A percentile compares a stretch with the other conserved stretches of the same genome.
Evolutionary conservation across 1,140 invertebrate species (phyloP).

Genomic region (Drosophila tristis): DNA sequence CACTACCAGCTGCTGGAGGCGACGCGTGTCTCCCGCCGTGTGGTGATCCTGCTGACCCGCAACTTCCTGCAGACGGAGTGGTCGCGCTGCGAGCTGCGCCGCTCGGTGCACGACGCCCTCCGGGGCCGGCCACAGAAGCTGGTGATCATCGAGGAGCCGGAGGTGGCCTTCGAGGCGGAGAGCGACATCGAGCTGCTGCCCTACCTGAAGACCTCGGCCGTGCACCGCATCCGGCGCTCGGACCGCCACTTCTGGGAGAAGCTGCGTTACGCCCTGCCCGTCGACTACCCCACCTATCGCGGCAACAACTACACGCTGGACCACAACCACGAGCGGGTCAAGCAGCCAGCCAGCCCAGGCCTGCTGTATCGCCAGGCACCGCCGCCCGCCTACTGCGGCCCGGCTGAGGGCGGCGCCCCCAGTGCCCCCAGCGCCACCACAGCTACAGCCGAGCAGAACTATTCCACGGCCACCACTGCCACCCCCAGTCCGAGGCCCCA

Average conservation of each 20-base stretch:
- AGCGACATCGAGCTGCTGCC: constrained; percentile 93
- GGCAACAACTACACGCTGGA: constrained; percentile 87
- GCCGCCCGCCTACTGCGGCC: constrained; percentile 84
- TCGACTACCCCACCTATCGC: constrained; percentile 85
- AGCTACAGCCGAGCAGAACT: constrained; percentile 84
- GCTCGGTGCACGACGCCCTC: constrained; percentile 92
- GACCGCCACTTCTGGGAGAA: constrained; percentile 96
- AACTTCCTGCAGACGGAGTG: constrained; percentile 94
- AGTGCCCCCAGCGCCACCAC: constrained; percentile 8
- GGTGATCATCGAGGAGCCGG: constrained; percentile 92
- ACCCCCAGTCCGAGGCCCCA: constrained; percentile 87
- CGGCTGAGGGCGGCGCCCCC: constrained; percentile 71
- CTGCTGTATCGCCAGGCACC: constrained; percentile 82
- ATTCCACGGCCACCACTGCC: constrained; percentile 87
- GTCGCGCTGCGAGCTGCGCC: constrained; percentile 92
- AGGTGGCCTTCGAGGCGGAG: constrained; percentile 89
- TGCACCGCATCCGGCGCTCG: constrained; percentile 92
- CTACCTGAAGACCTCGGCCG: constrained; percentile 94
- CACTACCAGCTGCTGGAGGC: constrained; percentile 92
- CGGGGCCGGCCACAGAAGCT: constrained; percentile 92
- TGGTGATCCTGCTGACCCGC: constrained; percentile 91
- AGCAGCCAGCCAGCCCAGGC: constrained; percentile 86
- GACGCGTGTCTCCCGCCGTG: constrained; percentile 92
- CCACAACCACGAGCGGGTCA: constrained; percentile 86
- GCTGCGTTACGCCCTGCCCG: constrained; percentile 93